Evolutionary conservation across 2,888 invertebrate species (phyloP).

Genomic region (Orchestes rusci): DNA sequence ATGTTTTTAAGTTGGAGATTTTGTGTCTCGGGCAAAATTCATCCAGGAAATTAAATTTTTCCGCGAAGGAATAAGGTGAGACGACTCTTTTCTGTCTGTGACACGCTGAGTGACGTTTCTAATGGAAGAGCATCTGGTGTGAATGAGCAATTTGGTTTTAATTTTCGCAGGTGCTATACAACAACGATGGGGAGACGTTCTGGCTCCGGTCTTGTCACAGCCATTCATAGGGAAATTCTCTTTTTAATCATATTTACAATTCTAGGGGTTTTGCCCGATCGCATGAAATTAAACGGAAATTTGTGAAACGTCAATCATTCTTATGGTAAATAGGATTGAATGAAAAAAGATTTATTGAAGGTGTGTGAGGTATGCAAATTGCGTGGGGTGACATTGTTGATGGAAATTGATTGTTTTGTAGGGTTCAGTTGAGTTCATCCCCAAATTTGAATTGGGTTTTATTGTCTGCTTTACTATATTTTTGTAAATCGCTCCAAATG

Average conservation of each 20-base stretch:
- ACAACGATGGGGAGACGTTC: slow-evolving; percentile 18
- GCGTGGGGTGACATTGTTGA: too few species aligned
- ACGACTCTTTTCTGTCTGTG: slow-evolving; percentile 42
- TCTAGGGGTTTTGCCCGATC: slow-evolving; percentile 17
- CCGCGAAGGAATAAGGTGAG: slow-evolving; percentile 45
- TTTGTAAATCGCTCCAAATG: too few species aligned
- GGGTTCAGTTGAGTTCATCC: too few species aligned
- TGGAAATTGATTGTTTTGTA: too few species aligned
- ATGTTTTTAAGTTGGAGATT: slow-evolving; percentile 42
- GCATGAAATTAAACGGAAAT: slow-evolving; percentile 25
- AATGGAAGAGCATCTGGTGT: slow-evolving; percentile 46
- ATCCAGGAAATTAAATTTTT: slow-evolving; percentile 46
- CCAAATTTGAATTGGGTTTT: too few species aligned
- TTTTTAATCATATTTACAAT: slow-evolving; percentile 28
- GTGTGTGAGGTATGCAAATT: too few species aligned
- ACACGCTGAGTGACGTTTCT: slow-evolving; percentile 41
- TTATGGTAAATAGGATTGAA: slow-evolving; percentile 21
- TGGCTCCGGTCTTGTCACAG: slow-evolving; percentile 24
- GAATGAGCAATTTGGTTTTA: slow-evolving; percentile 47
- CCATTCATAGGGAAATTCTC: slow-evolving; percentile 37
- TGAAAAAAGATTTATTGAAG: slow-evolving; percentile 5
- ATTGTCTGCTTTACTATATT: too few species aligned
- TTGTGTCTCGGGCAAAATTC: slow-evolving; percentile 35
- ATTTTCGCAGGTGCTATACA: slow-evolving; percentile 42
- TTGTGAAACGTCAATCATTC: slow-evolving; percentile 24